A percentile compares a stretch with the other conserved stretches of the same genome.
Evolutionary conservation across 2,797 vertebrate species (phyloP).

Genomic region (Chelon auratus): DNA sequence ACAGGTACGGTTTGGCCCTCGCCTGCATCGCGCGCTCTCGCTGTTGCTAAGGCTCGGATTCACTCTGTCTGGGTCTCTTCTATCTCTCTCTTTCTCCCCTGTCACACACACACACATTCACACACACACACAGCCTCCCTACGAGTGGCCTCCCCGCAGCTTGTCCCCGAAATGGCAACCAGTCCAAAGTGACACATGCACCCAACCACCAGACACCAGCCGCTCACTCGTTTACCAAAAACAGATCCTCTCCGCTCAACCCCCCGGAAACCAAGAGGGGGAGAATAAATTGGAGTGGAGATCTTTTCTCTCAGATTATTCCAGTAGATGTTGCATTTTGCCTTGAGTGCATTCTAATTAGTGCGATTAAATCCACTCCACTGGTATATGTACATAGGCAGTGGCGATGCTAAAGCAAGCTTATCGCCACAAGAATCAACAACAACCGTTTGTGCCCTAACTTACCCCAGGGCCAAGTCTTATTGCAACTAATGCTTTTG

Average conservation of each 20-base stretch:
- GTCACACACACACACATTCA: slow-evolving; percentile 7
- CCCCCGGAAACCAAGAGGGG: slow-evolving; percentile 62
- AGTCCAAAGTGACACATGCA: slow-evolving; percentile 84
- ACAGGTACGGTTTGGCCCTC: slow-evolving; percentile 88
- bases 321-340: slow-evolving; percentile 86
- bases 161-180: slow-evolving; percentile 84
- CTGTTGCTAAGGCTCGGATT: slow-evolving; percentile 67
- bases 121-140: slow-evolving; percentile 35
- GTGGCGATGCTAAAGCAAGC: slow-evolving; percentile 86
- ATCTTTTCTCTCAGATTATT: slow-evolving; percentile 87
- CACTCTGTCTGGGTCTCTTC: slow-evolving; percentile 45
- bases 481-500: slow-evolving; percentile 87
- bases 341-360: slow-evolving; percentile 90
- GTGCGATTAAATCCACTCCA: slow-evolving; percentile 89
- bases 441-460: slow-evolving; percentile 85
- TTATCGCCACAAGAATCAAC: slow-evolving; percentile 90
- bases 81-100: slow-evolving; percentile 1
- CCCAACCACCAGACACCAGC: slow-evolving; percentile 81
- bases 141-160: slow-evolving; percentile 70
- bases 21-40: slow-evolving; percentile 28
- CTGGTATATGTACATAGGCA: slow-evolving; percentile 86
- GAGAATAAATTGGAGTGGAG: slow-evolving; percentile 86
- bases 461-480: slow-evolving; percentile 84
- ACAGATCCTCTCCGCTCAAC: slow-evolving; percentile 71
- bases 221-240: slow-evolving; percentile 78